phyloP scores from a whole-genome alignment of 1,140 invertebrate species.

The Brachionus rubens region DNA sequence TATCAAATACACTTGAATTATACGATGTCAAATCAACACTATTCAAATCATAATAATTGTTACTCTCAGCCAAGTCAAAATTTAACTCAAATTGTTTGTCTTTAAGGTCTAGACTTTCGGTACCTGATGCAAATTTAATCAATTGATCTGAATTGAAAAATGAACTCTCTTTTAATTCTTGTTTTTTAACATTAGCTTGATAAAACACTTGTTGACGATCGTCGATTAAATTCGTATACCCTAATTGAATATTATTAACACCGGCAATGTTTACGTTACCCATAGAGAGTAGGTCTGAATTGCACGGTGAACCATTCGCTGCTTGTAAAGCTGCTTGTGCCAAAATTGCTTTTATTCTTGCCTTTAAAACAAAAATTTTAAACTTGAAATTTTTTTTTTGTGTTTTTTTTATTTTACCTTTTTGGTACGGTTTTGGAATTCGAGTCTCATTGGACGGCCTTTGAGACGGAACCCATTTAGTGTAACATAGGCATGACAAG shows the following conservation, averaged over 20 bases:
- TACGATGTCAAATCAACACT: neutral
- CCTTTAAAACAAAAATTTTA: neutral
- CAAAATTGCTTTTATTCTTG: constrained; percentile 38
- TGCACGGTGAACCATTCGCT: constrained; percentile 13
- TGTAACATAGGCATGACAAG: constrained; percentile 34
- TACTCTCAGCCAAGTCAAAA: constrained; percentile 27
- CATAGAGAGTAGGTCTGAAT: constrained; percentile 40
- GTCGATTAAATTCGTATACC: neutral
- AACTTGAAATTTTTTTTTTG: too few species aligned
- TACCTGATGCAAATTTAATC: constrained; percentile 7
- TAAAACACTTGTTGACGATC: constrained; percentile 27
- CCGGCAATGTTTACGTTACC: constrained; percentile 33
- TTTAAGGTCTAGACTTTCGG: neutral
- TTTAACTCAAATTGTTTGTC: constrained; percentile 13
- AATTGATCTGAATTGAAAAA: constrained; percentile 36
- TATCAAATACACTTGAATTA: neutral
- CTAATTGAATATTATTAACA: neutral
- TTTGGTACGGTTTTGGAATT: constrained; percentile 45
- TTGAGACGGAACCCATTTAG: constrained; percentile 39
- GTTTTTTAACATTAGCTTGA: neutral
- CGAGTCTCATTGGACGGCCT: constrained; percentile 44
- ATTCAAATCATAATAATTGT: constrained; percentile 36
- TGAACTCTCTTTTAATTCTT: neutral
- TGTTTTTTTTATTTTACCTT: too few species aligned
- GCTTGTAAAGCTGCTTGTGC: constrained; percentile 29